phyloP scores from a whole-genome alignment of 2,888 invertebrate species.

The Altica lythri region DNA sequence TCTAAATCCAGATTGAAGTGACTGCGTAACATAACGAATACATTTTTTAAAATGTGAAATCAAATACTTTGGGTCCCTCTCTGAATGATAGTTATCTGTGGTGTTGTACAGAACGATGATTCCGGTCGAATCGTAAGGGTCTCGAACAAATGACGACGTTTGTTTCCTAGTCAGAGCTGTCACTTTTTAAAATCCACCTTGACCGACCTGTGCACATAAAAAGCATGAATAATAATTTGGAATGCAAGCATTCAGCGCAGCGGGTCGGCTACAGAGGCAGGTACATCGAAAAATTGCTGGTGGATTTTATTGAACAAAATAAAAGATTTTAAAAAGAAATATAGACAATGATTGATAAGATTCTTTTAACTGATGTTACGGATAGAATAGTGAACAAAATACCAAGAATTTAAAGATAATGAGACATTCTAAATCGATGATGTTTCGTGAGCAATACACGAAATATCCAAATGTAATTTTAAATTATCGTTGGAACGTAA shows the following conservation, averaged over 20 bases:
- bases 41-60: too few relatives aligned
- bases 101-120: conserved; percentile 28
- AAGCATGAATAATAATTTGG: conserved; percentile 35
- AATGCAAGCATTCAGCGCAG: conserved; percentile 32
- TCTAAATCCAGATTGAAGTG: too few relatives aligned
- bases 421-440: too few relatives aligned
- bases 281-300: too few relatives aligned
- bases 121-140: conserved; percentile 29
- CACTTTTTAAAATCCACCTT: conserved; percentile 37
- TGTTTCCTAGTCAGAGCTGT: conserved; percentile 37
- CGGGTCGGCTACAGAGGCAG: conserved; percentile 18
- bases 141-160: conserved; percentile 36
- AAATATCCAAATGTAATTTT: too few relatives aligned
- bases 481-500: too few relatives aligned
- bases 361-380: too few relatives aligned
- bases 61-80: conserved; percentile 17
- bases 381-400: too few relatives aligned
- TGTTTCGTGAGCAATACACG: too few relatives aligned
- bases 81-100: conserved; percentile 25
- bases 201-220: conserved; percentile 32
- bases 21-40: neutral
- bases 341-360: too few relatives aligned
- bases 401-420: too few relatives aligned
- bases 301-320: too few relatives aligned
- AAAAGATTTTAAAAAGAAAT: neutral